Conservation (phyloP, 2,113 vertebrate genomes). For the Fukomys damarensis region DNA sequence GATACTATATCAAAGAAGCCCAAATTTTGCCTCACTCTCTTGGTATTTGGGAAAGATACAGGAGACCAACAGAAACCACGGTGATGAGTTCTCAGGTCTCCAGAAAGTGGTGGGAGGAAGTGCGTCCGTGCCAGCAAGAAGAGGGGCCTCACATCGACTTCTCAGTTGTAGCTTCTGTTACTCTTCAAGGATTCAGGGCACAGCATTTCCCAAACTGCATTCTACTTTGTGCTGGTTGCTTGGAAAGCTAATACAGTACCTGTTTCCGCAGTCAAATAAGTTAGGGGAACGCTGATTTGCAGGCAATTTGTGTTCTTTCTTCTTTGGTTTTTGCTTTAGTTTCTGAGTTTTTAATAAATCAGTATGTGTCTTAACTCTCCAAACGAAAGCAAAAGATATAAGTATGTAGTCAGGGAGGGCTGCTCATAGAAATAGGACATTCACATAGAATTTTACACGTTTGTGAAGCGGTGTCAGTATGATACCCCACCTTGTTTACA, state of each 20-base stretch:
- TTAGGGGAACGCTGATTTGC: background rate
- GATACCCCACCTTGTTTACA: background rate
- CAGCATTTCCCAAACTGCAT: background rate
- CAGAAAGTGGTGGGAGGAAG: background rate
- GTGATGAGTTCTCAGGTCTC: background rate
- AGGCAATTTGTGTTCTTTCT: background rate
- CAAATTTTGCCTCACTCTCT: background rate
- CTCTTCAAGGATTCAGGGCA: background rate
- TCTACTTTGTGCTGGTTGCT: background rate
- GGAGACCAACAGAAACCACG: fast-evolving
- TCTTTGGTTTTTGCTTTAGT: background rate
- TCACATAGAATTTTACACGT: background rate
- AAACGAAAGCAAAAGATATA: background rate
- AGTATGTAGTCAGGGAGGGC: background rate
- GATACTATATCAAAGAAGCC: background rate
- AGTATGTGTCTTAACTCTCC: background rate
- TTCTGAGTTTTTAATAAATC: constrained; percentile 3
- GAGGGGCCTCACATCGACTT: background rate
- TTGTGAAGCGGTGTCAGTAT: background rate
- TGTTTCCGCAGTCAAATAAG: background rate
- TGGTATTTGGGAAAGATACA: background rate
- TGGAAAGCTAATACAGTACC: background rate
- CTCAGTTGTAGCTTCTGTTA: background rate
- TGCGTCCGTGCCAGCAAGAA: background rate
- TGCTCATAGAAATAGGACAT: background rate